These are phyloP conservation scores for Rambutsinella grinnellia DNA, from an alignment of 2,888 invertebrate species.

Conservation along the genomic window DNA sequence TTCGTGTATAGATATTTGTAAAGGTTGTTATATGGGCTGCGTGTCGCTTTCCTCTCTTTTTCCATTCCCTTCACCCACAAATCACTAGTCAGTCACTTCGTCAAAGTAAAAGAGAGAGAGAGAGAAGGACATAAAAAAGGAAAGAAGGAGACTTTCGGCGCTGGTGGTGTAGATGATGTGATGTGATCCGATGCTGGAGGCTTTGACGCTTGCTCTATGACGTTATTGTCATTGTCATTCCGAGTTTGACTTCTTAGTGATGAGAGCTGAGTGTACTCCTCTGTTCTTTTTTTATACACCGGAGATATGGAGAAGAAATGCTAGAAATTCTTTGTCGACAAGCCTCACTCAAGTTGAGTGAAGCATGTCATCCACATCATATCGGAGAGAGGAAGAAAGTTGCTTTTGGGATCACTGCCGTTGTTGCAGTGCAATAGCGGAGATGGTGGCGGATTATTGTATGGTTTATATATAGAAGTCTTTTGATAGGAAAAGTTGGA, in stretches of 20 bases:
- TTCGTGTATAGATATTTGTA: neutral
- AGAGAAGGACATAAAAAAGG: constrained; percentile 18
- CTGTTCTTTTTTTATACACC: too few species aligned
- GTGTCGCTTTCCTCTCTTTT: constrained; percentile 29
- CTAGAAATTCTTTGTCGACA: neutral
- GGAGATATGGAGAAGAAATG: too few species aligned
- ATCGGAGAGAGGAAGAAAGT: constrained; percentile 8
- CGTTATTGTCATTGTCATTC: constrained; percentile 41
- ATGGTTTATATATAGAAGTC: too few species aligned
- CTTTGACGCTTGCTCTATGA: constrained; percentile 32
- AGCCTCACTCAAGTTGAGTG: constrained; percentile 40
- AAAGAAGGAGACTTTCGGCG: neutral
- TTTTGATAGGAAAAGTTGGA: neutral
- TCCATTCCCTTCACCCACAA: constrained; percentile 48
- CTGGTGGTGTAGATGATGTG: constrained; percentile 1
- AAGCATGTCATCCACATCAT: constrained; percentile 5
- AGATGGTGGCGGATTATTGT: too few species aligned
- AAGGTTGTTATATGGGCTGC: too few species aligned
- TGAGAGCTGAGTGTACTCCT: neutral
- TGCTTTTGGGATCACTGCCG: constrained; percentile 10
- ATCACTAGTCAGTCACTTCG: constrained; percentile 56
- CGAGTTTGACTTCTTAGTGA: neutral
- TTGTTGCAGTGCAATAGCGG: too few species aligned
- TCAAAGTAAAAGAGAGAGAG: constrained; percentile 31
- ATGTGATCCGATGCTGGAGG: constrained; percentile 17